Evolutionary conservation across 2,888 invertebrate genomes (phyloP).

Genomic region (Papilio gigon): DNA sequence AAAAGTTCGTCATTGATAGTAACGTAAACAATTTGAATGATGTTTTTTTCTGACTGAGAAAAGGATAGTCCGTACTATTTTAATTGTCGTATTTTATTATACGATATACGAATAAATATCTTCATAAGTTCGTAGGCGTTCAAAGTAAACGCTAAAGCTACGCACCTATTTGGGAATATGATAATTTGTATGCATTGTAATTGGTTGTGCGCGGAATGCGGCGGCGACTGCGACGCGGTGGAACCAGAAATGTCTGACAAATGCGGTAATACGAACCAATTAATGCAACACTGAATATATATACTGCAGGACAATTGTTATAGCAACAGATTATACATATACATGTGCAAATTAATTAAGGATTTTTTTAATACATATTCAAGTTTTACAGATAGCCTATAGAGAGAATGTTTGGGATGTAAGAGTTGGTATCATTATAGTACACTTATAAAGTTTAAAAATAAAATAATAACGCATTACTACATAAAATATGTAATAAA

Average conservation of each 20-base stretch:
- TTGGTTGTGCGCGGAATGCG: constrained; percentile 22
- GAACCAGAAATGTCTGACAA: constrained; percentile 36
- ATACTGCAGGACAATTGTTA: background rate
- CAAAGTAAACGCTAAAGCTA: background rate
- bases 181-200: constrained; percentile 7
- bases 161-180: constrained; percentile 16
- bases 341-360: too few relatives aligned
- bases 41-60: too few relatives aligned
- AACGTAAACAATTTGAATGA: background rate
- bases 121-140: background rate
- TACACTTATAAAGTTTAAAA: too few relatives aligned
- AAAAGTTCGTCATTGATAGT: too few relatives aligned
- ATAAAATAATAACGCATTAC: too few relatives aligned
- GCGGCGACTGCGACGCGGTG: background rate
- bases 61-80: too few relatives aligned
- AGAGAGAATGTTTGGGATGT: too few relatives aligned
- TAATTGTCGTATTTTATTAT: background rate
- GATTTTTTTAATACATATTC: too few relatives aligned
- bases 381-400: too few relatives aligned
- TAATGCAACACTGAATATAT: constrained; percentile 12
- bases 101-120: background rate
- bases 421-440: too few relatives aligned
- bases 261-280: constrained; percentile 27
- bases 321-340: too few relatives aligned
- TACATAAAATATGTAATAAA: too few relatives aligned